Base-by-base conservation (phyloP, 2,888 invertebrate species). In the Chorisops tibialis region DNA sequence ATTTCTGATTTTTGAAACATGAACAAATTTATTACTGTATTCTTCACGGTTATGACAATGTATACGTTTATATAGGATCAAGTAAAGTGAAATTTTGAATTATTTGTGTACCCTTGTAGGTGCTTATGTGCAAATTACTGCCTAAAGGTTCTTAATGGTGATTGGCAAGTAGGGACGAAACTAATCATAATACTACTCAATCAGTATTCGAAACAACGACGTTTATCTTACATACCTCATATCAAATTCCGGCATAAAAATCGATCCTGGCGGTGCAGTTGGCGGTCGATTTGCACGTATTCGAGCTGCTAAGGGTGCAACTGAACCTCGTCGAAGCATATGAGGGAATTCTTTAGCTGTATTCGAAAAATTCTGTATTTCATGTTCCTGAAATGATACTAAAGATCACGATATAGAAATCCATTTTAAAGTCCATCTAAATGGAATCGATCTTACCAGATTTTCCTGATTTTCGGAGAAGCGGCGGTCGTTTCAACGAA, bases 381-480 rank as follows among this genome's bases (percentile, higher is more conserved):
- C 76, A 68, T 75, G 73, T 67, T 79, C 78, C 73, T 79, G 78
- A 71, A 79, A 79, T 63, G 78, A 79, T 63, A 79, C 78, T 79
- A 63, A 47, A 30, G 18, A 24, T 11, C 39, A 22, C 50, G 59
- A 45, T 38, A 38, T 49, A 51, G 18, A 11, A 41, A 41, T 41
- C 16, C 12, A n/a, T n/a, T n/a, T n/a, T n/a, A n/a, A n/a, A n/a
- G n/a, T n/a, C n/a, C n/a, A n/a, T n/a, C n/a, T 41, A 41, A 5
- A 11, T 39, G 5, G 16, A 41, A 41, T n/a, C n/a, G 9, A 11
- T 61, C 68, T 69, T 70, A 78, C 78, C 78, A 64, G 78, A 77
- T 73, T 79, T 78, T 19, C 79, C 79, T 49, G 75, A 71, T 70
- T 77, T 79, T 22, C 77, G 69, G 45, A 79, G 49, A 24, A 71